Base-by-base conservation (phyloP, 2,888 invertebrate genomes). In the Leptarthrus brevirostris region DNA sequence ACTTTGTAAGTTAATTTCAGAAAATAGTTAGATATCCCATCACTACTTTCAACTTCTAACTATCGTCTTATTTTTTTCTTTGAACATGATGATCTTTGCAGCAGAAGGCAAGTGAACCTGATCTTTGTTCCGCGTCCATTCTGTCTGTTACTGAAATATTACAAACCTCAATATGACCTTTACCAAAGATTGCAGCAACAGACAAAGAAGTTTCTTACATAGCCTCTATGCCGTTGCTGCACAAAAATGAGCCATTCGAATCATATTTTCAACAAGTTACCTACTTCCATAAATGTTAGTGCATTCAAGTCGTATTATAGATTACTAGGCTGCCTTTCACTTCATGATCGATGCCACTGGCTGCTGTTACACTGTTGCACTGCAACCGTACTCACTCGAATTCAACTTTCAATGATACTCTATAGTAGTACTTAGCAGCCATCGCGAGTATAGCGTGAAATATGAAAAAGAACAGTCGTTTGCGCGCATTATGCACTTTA, bases 311-410 rank as follows among this genome's bases (percentile, higher is more conserved):
- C 24, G 24, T 64, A 64, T 64, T 64, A 47, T 64, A 64, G 64
- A 64, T 64, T 47, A 64, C 64, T 64, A 44, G 64, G 64, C 24
- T 64, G 64, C 64, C 64, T 64, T 64, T 64, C 64, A 64, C 64
- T 64, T 64, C 47, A 64, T 64, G 64, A 64, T 64, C 44, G 44
- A 12, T 3, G 64, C 64, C 10, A 2, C 44, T n/a, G 44, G 12
- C 26, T 24, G 54, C 34, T 34, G 20, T 16, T 36, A 36, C 20
- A 12, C 49, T 12, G 16, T 18, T 40, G 2, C 6, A 40, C 3
- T 30, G 30, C 30, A 30, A n/a, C 30, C 30, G n/a, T 40, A 49
- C 49, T 20, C 49, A n/a, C 49, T 12, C 16, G 47, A 47, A 22
- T 64, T 47, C 24, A 64, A 64, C 44, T 47, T 64, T 64, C 64